These are phyloP conservation scores for Hydroisotoma schaefferi DNA, from an alignment of 2,888 invertebrate genomes.

Conservation along the genomic window DNA sequence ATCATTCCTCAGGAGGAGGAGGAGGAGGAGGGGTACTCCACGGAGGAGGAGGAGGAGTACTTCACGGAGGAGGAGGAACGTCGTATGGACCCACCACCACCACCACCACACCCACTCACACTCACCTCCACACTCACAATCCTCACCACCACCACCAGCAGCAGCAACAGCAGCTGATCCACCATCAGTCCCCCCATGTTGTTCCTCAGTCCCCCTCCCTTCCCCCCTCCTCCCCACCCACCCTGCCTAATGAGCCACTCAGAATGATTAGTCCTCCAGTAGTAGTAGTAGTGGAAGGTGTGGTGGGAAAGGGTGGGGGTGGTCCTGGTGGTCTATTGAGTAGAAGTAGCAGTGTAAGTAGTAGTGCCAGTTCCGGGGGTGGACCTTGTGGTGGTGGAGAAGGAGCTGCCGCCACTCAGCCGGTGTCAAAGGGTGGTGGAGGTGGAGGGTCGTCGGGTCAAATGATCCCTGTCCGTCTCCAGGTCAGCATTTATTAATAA, in stretches of 20 bases:
- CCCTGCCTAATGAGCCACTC: not conserved
- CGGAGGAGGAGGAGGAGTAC: too few relatives aligned
- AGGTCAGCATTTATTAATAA: not conserved
- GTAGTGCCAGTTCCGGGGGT: slow-evolving; percentile 9
- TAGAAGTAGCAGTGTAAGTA: slow-evolving; percentile 2
- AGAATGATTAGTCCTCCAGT: not conserved
- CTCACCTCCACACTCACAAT: not conserved
- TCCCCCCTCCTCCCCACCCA: not conserved
- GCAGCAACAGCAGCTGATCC: too few relatives aligned
- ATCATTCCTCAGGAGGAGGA: too few relatives aligned
- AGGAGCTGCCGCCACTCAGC: too few relatives aligned
- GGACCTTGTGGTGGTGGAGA: not conserved
- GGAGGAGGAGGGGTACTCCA: too few relatives aligned
- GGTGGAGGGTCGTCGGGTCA: slow-evolving; percentile 7
- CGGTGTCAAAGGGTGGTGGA: too few relatives aligned
- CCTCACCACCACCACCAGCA: not conserved
- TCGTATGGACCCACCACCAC: too few relatives aligned
- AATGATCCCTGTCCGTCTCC: slow-evolving; percentile 44
- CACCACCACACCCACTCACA: slow-evolving; percentile 8
- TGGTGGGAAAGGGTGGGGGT: not conserved
- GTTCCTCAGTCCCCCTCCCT: not conserved
- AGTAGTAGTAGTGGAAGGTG: not conserved
- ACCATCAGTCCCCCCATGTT: too few relatives aligned
- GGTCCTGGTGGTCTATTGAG: not conserved
- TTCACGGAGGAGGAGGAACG: too few relatives aligned